Conservation (phyloP, 2,113 vertebrate species). For the Prietella phreatophila region DNA sequence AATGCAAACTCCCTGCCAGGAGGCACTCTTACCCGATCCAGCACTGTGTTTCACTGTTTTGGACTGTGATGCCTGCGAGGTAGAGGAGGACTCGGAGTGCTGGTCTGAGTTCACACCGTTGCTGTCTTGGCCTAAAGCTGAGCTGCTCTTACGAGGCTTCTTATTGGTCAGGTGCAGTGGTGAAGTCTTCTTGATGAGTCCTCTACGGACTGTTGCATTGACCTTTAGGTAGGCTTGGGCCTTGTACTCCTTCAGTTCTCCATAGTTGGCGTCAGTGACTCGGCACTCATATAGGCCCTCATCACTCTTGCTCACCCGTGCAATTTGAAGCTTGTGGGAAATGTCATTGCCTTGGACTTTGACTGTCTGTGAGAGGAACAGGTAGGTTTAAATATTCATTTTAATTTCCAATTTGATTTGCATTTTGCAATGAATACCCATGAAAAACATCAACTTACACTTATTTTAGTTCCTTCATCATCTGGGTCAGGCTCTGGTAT, state of each 20-base stretch:
- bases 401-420: slow-evolving; percentile 32
- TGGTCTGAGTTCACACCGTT: slow-evolving; percentile 80
- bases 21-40: slow-evolving; percentile 83
- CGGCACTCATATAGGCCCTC: slow-evolving; percentile 92
- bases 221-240: slow-evolving; percentile 90
- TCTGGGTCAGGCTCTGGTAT: slow-evolving; percentile 71
- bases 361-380: slow-evolving; percentile 79
- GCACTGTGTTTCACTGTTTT: slow-evolving; percentile 87
- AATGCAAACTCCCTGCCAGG: background rate
- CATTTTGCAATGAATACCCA: background rate
- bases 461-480: slow-evolving; percentile 78
- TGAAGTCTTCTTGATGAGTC: slow-evolving; percentile 87
- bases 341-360: slow-evolving; percentile 98
- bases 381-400: slow-evolving; percentile 5
- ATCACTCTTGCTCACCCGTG: slow-evolving; percentile 88
- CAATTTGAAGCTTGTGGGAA: slow-evolving; percentile 95
- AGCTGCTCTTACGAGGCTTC: slow-evolving; percentile 84
- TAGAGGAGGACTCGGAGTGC: slow-evolving; percentile 78
- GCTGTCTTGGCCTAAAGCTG: slow-evolving; percentile 71
- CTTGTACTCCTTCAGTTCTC: slow-evolving; percentile 91
- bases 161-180: slow-evolving; percentile 89
- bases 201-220: slow-evolving; percentile 78
- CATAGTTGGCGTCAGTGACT: slow-evolving; percentile 90
- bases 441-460: slow-evolving; percentile 64
- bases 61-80: slow-evolving; percentile 81